Percentiles rank a stretch among this genome's conserved stretches.
Evolutionary conservation across 2,113 vertebrate genomes (phyloP).

Genomic region (Gobiocypris rarus): DNA sequence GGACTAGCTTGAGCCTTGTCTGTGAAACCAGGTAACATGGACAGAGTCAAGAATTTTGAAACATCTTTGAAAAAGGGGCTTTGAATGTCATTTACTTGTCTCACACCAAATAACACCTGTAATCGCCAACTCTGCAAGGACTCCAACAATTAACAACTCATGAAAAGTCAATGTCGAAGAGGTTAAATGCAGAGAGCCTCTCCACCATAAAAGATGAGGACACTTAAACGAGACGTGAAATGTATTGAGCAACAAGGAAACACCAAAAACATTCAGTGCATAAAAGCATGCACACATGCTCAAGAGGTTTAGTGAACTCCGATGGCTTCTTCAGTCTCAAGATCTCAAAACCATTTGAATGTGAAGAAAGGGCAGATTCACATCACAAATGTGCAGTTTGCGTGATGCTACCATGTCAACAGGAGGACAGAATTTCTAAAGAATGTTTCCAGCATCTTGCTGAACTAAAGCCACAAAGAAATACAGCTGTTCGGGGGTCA

Average conservation of each 20-base stretch:
- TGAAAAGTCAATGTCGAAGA: not conserved
- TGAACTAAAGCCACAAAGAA: not conserved
- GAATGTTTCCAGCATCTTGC: not conserved
- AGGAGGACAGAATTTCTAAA: not conserved
- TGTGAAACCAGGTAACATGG: too few relatives aligned
- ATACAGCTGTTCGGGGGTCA: not conserved
- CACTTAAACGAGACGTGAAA: not conserved
- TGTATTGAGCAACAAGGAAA: not conserved
- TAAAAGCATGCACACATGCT: not conserved
- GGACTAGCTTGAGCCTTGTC: too few relatives aligned
- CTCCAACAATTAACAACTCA: not conserved
- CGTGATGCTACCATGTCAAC: not conserved
- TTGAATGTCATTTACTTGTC: not conserved
- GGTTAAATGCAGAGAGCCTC: not conserved
- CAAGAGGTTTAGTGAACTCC: not conserved
- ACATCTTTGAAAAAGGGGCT: not conserved
- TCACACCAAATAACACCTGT: not conserved
- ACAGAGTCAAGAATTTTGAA: too few relatives aligned
- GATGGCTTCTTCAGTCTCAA: not conserved
- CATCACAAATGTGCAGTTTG: not conserved
- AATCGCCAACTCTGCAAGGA: not conserved
- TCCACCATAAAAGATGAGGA: not conserved
- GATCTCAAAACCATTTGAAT: not conserved
- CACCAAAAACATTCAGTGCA: not conserved
- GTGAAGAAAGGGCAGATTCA: not conserved